Base-by-base conservation (phyloP, 2,888 invertebrate genomes). In the Plebejus melissa region DNA sequence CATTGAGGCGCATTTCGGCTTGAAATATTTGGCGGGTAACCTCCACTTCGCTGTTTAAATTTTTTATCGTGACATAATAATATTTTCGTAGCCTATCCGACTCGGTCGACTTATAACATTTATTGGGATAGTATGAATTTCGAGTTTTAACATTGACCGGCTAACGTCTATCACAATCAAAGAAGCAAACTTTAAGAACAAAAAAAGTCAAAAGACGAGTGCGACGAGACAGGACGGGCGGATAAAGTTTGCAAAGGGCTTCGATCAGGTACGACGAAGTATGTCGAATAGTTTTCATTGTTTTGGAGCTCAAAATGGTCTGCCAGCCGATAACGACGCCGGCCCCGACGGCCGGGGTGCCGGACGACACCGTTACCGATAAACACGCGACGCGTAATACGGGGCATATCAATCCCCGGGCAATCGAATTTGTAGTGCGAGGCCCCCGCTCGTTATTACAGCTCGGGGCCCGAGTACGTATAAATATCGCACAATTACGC, bases 401-500 rank as follows among this genome's bases (percentile, higher is more conserved):
- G 65, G 32, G 65, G 16, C 65, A 65, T 5, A 65, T 65, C 2
- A 36, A 65, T 65, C 65, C 32, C 16, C 32, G 65, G 32, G 32
- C 32, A 65, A 36, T 65, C 13, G 1, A 36, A 36, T 65, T 36
- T 65, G 65, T 65, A 65, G 65, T 65, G 65, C 60, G 11, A 60
- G 28, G 58, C 65, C 65, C 60, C 60, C 28, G 65, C 65, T 65
- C 65, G 65, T 65, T 65, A 65, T 11, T 28, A 32, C 60, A 11
- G 60, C 60, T 22, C 13, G 60, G 22, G 58, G 58, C 60, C 13
- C 65, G 65, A 13, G 71, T 46, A 46, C 71, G 46, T 71, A 41
- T 71, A 41, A 46, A 46, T 46, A 36, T 46, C 71, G 71, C 46
- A 71, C 41, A 41, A 71, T 41, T 46, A 22, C 74, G 41, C 69